These are phyloP conservation scores for Diplogasteroides magnus DNA, from an alignment of 1,140 invertebrate genomes.

Conservation along the genomic window DNA sequence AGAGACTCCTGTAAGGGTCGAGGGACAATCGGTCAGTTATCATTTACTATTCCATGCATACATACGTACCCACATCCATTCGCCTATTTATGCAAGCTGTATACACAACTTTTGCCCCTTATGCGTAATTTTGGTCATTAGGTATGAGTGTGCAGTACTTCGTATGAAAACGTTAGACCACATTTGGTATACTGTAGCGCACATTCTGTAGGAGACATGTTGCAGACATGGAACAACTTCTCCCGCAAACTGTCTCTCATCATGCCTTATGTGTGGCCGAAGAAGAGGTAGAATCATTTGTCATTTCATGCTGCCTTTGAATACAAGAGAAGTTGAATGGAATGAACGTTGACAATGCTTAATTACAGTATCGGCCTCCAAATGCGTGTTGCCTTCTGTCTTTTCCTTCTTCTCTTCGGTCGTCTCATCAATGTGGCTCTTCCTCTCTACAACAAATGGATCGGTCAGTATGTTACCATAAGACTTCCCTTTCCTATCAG, in stretches of 20 bases:
- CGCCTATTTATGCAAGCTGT: background rate
- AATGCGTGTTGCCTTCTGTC: constrained; percentile 75
- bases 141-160: background rate
- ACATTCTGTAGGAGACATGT: constrained; percentile 11
- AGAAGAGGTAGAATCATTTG: constrained; percentile 12
- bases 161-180: background rate
- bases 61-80: constrained; percentile 1
- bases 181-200: background rate
- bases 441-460: constrained; percentile 84
- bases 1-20: too few relatives aligned
- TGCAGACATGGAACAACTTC: constrained; percentile 22
- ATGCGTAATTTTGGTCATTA: constrained; percentile 1
- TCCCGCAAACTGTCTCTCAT: constrained; percentile 18
- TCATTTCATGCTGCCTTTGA: too few relatives aligned
- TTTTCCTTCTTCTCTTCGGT: constrained; percentile 71
- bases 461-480: constrained; percentile 60
- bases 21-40: too few relatives aligned
- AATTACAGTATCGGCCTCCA: constrained; percentile 63
- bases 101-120: background rate
- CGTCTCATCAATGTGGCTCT: constrained; percentile 86
- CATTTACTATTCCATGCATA: too few relatives aligned
- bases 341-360: too few relatives aligned
- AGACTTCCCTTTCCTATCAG: background rate
- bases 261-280: constrained; percentile 24
- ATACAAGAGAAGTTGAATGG: too few relatives aligned